These are phyloP conservation scores for Anarsia innoxiella DNA, from an alignment of 2,888 invertebrate species.

Conservation along the genomic window DNA sequence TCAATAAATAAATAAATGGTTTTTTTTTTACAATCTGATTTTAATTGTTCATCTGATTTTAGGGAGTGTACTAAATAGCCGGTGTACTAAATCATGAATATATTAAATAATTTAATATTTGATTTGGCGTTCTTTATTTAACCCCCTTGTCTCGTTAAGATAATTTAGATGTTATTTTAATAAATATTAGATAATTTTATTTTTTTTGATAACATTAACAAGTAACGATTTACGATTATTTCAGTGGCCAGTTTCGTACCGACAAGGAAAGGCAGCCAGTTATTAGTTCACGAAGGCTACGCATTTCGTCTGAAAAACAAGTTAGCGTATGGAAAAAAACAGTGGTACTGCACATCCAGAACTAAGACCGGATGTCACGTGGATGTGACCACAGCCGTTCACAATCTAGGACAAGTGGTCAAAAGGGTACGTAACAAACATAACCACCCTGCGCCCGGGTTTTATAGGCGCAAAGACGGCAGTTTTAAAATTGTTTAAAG, in stretches of 20 bases:
- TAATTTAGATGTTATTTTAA: no score
- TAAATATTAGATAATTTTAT: no score
- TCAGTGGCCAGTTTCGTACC: slow-evolving; percentile 61
- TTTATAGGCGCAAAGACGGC: slow-evolving; percentile 53
- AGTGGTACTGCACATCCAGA: slow-evolving; percentile 62
- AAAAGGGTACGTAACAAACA: slow-evolving; percentile 52
- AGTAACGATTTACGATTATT: slow-evolving; percentile 22
- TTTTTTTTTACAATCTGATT: no score
- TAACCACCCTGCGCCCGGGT: slow-evolving; percentile 57
- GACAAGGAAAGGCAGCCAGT: slow-evolving; percentile 55
- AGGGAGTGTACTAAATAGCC: no score
- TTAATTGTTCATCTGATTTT: no score
- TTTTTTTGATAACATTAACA: no score
- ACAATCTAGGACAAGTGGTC: slow-evolving; percentile 40
- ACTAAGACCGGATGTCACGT: slow-evolving; percentile 59
- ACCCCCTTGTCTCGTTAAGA: no score
- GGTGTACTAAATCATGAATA: no score
- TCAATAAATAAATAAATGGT: no score
- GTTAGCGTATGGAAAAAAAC: slow-evolving; percentile 61
- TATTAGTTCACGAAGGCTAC: slow-evolving; percentile 55
- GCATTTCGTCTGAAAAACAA: slow-evolving; percentile 62
- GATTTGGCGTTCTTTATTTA: no score
- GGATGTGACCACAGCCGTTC: slow-evolving; percentile 49
- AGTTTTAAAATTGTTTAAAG: slow-evolving; percentile 55
- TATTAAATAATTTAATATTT: no score